Evolutionary conservation across 1,140 invertebrate genomes (phyloP), one percentile per base, ranked within the genome.

Genomic region (Drosophila nigrodunni): DNA sequence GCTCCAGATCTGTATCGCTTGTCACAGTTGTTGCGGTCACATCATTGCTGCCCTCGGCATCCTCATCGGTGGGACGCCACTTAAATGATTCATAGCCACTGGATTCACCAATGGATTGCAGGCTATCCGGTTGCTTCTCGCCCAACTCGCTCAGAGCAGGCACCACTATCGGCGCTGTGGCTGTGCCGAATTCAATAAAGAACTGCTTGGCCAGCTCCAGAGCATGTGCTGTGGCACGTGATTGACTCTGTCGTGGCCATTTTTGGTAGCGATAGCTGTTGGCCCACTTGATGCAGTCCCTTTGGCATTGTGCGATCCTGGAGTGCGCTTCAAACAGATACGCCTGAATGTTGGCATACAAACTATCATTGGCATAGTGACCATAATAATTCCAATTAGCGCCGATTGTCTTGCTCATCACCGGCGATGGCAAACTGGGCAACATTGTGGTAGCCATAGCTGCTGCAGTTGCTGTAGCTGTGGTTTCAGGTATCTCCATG

Each of bases 51-150:
- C 49, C 73, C 39, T 76, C 80, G 25, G 43, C 78, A n/a, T 77
- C 78, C 5, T 93, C 93, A 18, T 95, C 94, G 7, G 95, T 94
- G 0, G 94, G 91, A 77, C 95, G 95, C 74, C 95, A 94, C 69
- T 95, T 95, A 78, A 97, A 96, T 82, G 96, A 97, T 81, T 97
- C 96, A 80, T 97, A 97, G 34, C 96, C 96, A 90, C 96, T 97
- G 75, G 96, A 97, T 71, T 97, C 96, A 3, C 96, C 96, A 13
- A 96, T 93, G 0, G 96, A 97, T 47, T 95, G 94, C 50, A 96
- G 92, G 92, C 95, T 96, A 78, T 95, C 94, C 11, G 93, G 86
- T 75, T 94, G 93, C 39, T 91, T 93, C 44, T 92, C 91, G 10
- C 79, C 68, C 13, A 68, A 52, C 9, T 80, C 74, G 37, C 58